Evolutionary conservation across 1,140 invertebrate genomes (phyloP).

Genomic region (Delia radicum): DNA sequence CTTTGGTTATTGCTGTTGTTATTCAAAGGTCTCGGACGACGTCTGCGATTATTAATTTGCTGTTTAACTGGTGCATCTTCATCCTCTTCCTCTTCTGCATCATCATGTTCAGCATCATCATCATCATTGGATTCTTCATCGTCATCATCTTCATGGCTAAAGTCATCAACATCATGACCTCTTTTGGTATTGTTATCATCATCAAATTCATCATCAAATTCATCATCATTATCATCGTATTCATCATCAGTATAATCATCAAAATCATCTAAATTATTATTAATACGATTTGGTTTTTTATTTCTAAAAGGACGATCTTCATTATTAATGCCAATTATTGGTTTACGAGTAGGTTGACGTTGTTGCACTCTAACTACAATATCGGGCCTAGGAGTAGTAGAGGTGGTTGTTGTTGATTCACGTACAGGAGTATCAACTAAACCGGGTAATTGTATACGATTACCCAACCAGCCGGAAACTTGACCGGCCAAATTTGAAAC

Average conservation of each 20-base stretch:
- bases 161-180: conserved; percentile 30
- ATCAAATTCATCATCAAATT: too few species aligned
- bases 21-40: background rate
- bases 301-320: background rate
- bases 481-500: conserved; percentile 47
- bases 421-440: conserved; percentile 46
- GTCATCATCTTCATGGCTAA: conserved; percentile 37
- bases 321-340: conserved; percentile 26
- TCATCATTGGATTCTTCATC: conserved; percentile 38
- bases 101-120: conserved; percentile 31
- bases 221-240: conserved; percentile 26
- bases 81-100: conserved; percentile 23
- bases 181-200: conserved; percentile 39
- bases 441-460: conserved; percentile 39
- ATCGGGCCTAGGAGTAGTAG: conserved; percentile 43
- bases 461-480: conserved; percentile 50
- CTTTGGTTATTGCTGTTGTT: background rate
- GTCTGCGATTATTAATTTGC: conserved; percentile 3
- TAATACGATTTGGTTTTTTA: conserved; percentile 7
- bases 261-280: conserved; percentile 6
- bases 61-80: conserved; percentile 10
- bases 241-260: conserved; percentile 21
- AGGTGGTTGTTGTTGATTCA: conserved; percentile 32
- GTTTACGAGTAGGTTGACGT: conserved; percentile 7
- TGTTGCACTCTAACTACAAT: conserved; percentile 46